phyloP scores from a whole-genome alignment of 2,113 vertebrate species.

The Ifrita kowaldi region DNA sequence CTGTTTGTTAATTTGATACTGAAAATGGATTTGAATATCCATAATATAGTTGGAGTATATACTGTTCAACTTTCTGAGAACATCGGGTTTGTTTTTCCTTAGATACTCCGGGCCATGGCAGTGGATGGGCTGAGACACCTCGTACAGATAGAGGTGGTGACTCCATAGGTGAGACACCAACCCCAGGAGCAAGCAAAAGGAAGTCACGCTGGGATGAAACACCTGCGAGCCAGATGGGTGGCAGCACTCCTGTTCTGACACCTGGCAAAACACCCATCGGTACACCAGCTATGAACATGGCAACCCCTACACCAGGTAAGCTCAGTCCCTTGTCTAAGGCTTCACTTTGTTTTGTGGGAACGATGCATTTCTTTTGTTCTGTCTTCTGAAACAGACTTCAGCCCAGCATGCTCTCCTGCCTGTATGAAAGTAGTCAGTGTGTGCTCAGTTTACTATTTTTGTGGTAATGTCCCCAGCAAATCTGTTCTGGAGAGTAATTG shows the following conservation, averaged over 20 bases:
- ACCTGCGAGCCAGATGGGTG: slow-evolving; percentile 96
- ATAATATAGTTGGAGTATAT: neutral
- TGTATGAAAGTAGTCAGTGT: neutral
- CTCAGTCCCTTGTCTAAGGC: neutral
- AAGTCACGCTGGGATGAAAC: slow-evolving; percentile 98
- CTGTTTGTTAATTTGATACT: neutral
- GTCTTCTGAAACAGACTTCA: neutral
- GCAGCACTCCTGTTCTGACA: slow-evolving; percentile 93
- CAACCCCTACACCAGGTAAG: slow-evolving; percentile 93
- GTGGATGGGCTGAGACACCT: slow-evolving; percentile 96
- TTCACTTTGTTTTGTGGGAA: neutral
- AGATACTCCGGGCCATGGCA: slow-evolving; percentile 97
- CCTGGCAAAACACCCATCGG: slow-evolving; percentile 97
- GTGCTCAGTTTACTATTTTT: neutral
- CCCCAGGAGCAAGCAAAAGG: slow-evolving; percentile 94
- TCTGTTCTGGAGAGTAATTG: neutral
- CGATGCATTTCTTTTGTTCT: neutral
- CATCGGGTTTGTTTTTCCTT: neutral
- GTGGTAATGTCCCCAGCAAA: neutral
- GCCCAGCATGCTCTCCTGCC: neutral
- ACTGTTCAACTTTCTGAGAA: neutral
- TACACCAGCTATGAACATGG: slow-evolving; percentile 98
- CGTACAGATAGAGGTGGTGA: slow-evolving; percentile 95
- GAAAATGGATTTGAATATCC: neutral
- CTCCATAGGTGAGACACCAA: slow-evolving; percentile 95